Percentiles rank a stretch among this genome's conserved stretches.
phyloP scores from a whole-genome alignment of 1,140 invertebrate species.

The Cheumatopsyche charites region DNA sequence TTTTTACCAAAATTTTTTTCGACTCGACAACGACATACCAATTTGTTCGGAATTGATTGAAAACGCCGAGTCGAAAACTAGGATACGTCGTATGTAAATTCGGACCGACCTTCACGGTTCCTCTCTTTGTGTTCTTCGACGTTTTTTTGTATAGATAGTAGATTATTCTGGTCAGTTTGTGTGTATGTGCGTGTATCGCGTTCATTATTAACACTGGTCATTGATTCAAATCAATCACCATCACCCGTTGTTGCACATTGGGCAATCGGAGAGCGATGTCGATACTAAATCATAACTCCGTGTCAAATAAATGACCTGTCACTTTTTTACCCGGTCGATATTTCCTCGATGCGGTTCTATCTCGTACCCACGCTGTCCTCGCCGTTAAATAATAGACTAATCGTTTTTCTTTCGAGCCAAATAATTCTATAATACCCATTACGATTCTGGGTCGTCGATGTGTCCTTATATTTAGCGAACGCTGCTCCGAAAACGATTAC shows the following conservation, averaged over 20 bases:
- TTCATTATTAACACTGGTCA: conserved; percentile 14
- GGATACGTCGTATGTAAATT: conserved; percentile 21
- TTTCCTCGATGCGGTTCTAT: not conserved
- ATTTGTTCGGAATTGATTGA: conserved; percentile 20
- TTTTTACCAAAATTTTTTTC: no score
- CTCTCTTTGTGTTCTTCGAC: not conserved
- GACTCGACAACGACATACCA: not conserved
- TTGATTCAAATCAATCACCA: conserved; percentile 25
- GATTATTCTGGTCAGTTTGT: not conserved
- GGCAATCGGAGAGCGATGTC: conserved; percentile 16
- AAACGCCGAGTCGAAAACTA: not conserved
- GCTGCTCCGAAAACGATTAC: no score
- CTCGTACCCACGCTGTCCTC: conserved; percentile 22
- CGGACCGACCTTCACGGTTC: conserved; percentile 13
- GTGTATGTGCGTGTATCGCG: not conserved
- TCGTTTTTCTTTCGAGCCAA: no score
- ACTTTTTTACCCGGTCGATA: conserved; percentile 6
- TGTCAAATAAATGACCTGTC: conserved; percentile 28
- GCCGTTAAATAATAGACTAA: no score
- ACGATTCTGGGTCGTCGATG: no score
- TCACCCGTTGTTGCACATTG: conserved; percentile 21
- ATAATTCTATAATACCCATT: no score
- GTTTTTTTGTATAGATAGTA: no score
- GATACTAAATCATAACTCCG: conserved; percentile 16
- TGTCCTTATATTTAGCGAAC: no score